Percentiles rank a stretch among this genome's conserved stretches.
These are phyloP conservation scores for Porites australiensis DNA, from an alignment of 64 coral and sea anemone genomes.

Conservation along the genomic window DNA sequence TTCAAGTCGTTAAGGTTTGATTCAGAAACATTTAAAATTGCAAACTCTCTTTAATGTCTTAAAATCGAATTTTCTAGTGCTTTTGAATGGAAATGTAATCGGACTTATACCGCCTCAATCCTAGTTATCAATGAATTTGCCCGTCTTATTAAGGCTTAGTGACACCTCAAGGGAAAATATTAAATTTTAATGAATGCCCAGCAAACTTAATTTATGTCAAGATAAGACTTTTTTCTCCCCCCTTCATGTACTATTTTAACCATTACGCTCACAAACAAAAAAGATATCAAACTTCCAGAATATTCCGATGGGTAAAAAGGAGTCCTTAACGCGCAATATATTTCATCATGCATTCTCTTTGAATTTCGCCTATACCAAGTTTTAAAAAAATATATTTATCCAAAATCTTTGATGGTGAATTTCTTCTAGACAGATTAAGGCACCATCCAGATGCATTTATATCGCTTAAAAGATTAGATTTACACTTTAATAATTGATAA, in stretches of 20 bases:
- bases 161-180: neutral
- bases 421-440: too few species aligned
- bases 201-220: neutral
- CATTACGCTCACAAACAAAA: neutral
- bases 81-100: neutral
- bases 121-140: too few species aligned
- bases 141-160: neutral
- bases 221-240: neutral
- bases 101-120: too few species aligned
- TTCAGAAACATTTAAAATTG: neutral
- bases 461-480: too few species aligned
- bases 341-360: too few species aligned
- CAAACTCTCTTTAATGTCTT: neutral
- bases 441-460: too few species aligned
- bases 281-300: neutral
- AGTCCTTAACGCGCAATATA: too few species aligned
- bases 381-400: too few species aligned
- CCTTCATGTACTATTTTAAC: too few species aligned
- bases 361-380: too few species aligned
- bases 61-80: neutral
- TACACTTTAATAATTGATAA: too few species aligned
- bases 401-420: too few species aligned
- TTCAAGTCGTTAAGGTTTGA: neutral
- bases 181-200: constrained; percentile 11
- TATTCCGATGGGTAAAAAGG: neutral